These are phyloP conservation scores for Drosophila rubida DNA, from an alignment of 2,888 invertebrate genomes.

Conservation along the genomic window DNA sequence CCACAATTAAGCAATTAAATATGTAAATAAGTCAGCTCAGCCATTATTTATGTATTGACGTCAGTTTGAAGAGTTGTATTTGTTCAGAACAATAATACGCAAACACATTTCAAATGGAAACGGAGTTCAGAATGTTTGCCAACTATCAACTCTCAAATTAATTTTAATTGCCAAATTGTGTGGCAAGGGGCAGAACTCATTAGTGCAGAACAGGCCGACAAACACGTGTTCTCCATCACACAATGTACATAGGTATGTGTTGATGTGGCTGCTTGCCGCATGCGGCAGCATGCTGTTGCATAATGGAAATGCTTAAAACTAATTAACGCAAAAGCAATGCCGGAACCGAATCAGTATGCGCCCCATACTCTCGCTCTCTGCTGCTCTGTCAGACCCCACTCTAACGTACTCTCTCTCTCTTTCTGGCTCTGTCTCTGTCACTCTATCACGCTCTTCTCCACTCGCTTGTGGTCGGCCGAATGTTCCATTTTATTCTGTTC, in stretches of 20 bases:
- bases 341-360: slow-evolving; percentile 51
- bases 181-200: slow-evolving; percentile 3
- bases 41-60: background rate
- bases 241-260: background rate
- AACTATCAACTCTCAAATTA: background rate
- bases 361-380: background rate
- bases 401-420: slow-evolving; percentile 6
- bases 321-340: slow-evolving; percentile 74
- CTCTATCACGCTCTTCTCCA: slow-evolving; percentile 13
- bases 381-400: background rate
- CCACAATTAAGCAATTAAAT: background rate
- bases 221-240: slow-evolving; percentile 1
- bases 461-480: slow-evolving; percentile 31
- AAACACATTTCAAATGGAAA: background rate
- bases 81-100: background rate
- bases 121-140: background rate
- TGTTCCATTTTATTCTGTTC: slow-evolving; percentile 51
- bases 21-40: background rate
- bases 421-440: slow-evolving; percentile 3
- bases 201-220: background rate
- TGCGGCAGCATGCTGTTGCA: slow-evolving; percentile 59
- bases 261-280: slow-evolving; percentile 2
- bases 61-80: background rate
- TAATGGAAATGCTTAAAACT: slow-evolving; percentile 75
- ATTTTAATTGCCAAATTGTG: background rate